Conservation (phyloP, 1,140 invertebrate genomes). For the Hycleus phaleratus region DNA sequence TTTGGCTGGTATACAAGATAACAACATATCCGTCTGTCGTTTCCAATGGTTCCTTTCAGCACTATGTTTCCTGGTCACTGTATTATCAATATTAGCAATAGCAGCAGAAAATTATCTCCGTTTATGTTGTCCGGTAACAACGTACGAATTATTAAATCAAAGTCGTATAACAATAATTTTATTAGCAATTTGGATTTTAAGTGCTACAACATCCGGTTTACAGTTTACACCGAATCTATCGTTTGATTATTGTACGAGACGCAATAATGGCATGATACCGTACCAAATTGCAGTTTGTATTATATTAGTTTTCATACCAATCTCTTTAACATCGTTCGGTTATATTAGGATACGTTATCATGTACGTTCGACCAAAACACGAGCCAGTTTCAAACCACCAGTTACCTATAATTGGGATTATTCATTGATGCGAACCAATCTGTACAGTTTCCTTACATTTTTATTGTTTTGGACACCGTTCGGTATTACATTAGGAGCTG, state of each 20-base stretch:
- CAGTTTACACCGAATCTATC: constrained; percentile 47
- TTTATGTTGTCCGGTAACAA: constrained; percentile 47
- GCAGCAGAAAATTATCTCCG: constrained; percentile 57
- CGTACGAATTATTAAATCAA: constrained; percentile 46
- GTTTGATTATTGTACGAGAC: constrained; percentile 57
- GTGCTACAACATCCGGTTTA: constrained; percentile 44
- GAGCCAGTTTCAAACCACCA: constrained; percentile 54
- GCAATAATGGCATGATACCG: constrained; percentile 39
- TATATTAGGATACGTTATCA: constrained; percentile 44
- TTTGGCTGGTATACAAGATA: constrained; percentile 54
- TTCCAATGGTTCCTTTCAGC: constrained; percentile 60
- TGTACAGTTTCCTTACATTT: constrained; percentile 58
- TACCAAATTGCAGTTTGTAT: constrained; percentile 49
- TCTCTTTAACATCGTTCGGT: constrained; percentile 44
- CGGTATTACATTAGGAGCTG: constrained; percentile 47
- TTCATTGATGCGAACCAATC: constrained; percentile 55
- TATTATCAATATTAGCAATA: constrained; percentile 55
- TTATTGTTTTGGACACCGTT: constrained; percentile 63
- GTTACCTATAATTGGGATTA: constrained; percentile 57
- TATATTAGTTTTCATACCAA: constrained; percentile 50
- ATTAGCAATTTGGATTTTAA: constrained; percentile 46
- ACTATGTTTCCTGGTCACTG: constrained; percentile 58
- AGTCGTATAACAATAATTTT: constrained; percentile 47
- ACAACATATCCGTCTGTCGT: constrained; percentile 51
- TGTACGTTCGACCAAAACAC: constrained; percentile 35